These are phyloP conservation scores for Drepana falcataria DNA, from an alignment of 2,888 invertebrate species.

Conservation along the genomic window DNA sequence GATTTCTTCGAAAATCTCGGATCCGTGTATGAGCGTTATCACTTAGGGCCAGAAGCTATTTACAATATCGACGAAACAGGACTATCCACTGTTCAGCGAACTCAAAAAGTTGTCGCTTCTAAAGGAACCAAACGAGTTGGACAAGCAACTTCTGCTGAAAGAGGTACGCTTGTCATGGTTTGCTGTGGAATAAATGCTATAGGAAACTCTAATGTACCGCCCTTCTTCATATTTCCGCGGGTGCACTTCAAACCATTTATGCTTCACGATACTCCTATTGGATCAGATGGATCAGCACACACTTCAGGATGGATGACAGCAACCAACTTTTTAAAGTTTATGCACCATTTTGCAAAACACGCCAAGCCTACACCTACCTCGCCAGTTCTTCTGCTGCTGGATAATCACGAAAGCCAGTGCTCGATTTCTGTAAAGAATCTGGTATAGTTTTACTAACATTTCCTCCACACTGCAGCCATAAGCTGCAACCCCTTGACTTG, in stretches of 20 bases:
- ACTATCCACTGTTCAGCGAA: no score
- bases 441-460: slow-evolving; percentile 6
- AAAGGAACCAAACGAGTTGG: no score
- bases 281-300: background rate
- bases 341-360: slow-evolving; percentile 4
- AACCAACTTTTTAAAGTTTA: slow-evolving; percentile 1
- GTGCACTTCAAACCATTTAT: background rate
- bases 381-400: slow-evolving; percentile 2
- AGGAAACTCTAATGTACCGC: no score
- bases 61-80: no score
- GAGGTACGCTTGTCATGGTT: no score
- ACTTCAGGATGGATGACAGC: slow-evolving; percentile 4
- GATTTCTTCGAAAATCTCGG: no score
- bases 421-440: slow-evolving; percentile 7
- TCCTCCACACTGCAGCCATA: slow-evolving; percentile 5
- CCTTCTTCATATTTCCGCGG: background rate
- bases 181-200: no score
- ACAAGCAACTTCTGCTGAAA: no score
- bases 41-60: no score
- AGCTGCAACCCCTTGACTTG: slow-evolving; percentile 7
- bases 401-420: slow-evolving; percentile 6
- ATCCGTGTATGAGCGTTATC: no score
- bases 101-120: no score
- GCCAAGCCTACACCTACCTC: background rate
- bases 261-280: background rate